Evolutionary conservation across 2,113 vertebrate genomes (phyloP), one percentile per base, ranked within the genome.

Genomic region (Siphamia tubifer): DNA sequence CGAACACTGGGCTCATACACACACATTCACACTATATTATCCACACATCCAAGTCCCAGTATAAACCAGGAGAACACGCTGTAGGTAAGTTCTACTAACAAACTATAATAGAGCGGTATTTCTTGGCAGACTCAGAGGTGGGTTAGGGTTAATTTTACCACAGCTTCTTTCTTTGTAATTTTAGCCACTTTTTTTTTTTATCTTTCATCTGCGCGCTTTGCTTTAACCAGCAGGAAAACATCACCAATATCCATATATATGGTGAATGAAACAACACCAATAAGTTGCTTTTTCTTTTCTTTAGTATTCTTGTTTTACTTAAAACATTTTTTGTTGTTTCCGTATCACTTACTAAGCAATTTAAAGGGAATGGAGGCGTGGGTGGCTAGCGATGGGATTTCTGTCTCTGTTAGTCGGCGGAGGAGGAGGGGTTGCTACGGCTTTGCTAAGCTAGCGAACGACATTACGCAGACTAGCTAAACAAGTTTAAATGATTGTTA

Each of bases 141-240:
- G 31, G 40, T 77, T 57, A 45, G 78, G 42, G 67, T 79, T 82
- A 47, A 87, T 84, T 86, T 69, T 66, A 73, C 49, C 48, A 43
- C 7, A 17, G 67, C 25, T 83, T 79, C 66, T 72, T 75, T 83
- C 77, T 87, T 88, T 84, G 72, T 87, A 84, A 77, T 74, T 73
- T 76, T 70, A 72, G 65, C 21, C 68, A 89, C 86, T 90, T 90
- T 89, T n/a, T n/a, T n/a, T n/a, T n/a, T 88, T 82, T 75, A 54
- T 77, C 16, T 63, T 11, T 32, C 62, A 30, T 47, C 15, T 54
- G 56, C n/a, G 70, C 43, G 56, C 43, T 64, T 65, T 49, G 13
- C 35, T 55, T 32, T 35, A 9, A 28, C 31, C 34, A 54, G 13
- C 11, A 20, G 42, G 31, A 6, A 76, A 61, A 62, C 62, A 8